Evolutionary conservation across 2,113 vertebrate species (phyloP).

Genomic region (Phrynocephalus versicolor): DNA sequence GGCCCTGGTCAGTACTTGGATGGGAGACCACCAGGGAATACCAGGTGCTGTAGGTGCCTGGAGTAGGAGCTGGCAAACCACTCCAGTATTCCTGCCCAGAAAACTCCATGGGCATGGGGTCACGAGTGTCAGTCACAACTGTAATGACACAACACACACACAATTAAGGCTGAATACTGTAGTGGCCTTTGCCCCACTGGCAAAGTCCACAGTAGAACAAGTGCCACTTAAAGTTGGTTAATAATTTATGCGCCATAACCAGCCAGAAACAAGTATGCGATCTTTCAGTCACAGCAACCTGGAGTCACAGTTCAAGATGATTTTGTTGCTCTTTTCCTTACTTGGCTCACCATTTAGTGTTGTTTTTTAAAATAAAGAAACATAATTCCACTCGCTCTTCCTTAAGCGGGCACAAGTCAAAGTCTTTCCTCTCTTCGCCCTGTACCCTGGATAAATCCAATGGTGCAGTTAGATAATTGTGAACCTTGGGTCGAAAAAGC

Average conservation of each 20-base stretch:
- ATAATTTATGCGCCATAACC: conserved; percentile 46
- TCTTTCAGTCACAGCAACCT: conserved; percentile 28
- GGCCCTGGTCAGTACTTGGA: too few relatives aligned
- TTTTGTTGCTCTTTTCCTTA: conserved; percentile 14
- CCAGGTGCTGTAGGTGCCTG: too few relatives aligned
- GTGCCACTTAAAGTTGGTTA: conserved; percentile 26
- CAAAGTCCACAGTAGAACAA: neutral
- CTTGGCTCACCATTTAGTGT: conserved; percentile 22
- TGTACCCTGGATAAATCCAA: neutral
- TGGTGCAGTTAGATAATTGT: neutral
- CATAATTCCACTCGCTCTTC: neutral
- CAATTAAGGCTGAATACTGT: neutral
- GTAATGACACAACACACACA: too few relatives aligned
- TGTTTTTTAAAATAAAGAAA: neutral
- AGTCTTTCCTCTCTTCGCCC: neutral
- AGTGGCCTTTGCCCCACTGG: neutral
- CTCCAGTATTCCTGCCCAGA: too few relatives aligned
- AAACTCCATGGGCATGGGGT: too few relatives aligned
- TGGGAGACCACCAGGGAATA: too few relatives aligned
- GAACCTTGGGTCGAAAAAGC: neutral
- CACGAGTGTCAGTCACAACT: too few relatives aligned
- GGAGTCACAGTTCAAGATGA: conserved; percentile 26
- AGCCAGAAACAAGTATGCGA: conserved; percentile 1
- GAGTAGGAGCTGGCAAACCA: too few relatives aligned
- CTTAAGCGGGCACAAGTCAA: neutral